A percentile compares a stretch with the other conserved stretches of the same genome.
Conservation (phyloP, 2,888 invertebrate species). For the Cheilosia vulpina region DNA sequence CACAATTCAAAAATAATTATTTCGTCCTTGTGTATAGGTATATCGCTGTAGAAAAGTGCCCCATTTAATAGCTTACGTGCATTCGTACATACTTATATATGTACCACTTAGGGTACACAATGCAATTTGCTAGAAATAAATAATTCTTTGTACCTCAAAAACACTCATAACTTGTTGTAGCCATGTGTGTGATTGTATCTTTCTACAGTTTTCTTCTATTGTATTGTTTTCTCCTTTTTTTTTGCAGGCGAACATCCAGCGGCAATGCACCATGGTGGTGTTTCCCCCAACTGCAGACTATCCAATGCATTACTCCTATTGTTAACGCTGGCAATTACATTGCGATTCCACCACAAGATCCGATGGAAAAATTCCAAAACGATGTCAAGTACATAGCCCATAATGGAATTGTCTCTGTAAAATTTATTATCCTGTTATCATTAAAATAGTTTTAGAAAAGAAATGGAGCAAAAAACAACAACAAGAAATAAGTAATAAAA, state of each 20-base stretch:
- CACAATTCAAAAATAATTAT: not conserved
- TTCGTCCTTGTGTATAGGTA: not conserved
- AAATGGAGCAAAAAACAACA: conserved; percentile 72
- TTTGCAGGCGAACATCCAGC: conserved; percentile 92
- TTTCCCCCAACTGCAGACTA: conserved; percentile 78
- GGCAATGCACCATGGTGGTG: conserved; percentile 91
- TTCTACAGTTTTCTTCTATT: not conserved
- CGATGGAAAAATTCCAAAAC: conserved; percentile 76
- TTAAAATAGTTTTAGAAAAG: conserved; percentile 77
- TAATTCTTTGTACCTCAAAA: not conserved
- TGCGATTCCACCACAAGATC: conserved; percentile 78
- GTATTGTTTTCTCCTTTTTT: not conserved
- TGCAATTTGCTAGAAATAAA: not conserved
- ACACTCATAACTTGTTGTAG: not conserved
- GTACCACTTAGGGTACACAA: not conserved
- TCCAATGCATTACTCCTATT: conserved; percentile 78
- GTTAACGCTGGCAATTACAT: conserved; percentile 77
- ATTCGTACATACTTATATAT: not conserved
- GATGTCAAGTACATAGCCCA: conserved; percentile 66
- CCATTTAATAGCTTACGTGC: not conserved
- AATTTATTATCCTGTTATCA: conserved; percentile 75
- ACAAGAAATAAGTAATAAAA: conserved; percentile 40
- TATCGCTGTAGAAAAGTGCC: not conserved
- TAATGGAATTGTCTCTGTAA: conserved; percentile 74
- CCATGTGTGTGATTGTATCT: not conserved